Evolutionary conservation across 2,888 invertebrate species (phyloP).

Genomic region (Clepsis dumicolana): DNA sequence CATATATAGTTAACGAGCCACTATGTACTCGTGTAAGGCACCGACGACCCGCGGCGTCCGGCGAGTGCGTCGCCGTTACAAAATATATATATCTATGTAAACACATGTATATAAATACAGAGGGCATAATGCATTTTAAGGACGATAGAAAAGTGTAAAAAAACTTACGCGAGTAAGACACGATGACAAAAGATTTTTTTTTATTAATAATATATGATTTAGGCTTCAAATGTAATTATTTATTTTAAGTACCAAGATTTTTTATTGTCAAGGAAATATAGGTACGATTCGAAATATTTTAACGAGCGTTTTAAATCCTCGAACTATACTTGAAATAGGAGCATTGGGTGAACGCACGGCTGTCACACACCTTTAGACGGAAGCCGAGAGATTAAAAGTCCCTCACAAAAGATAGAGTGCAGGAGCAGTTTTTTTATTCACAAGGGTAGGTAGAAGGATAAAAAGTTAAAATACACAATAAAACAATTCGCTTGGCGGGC

Average conservation of each 20-base stretch:
- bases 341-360: not conserved
- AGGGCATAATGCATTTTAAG: not conserved
- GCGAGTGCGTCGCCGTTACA: not conserved
- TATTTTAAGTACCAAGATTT: no score
- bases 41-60: not conserved
- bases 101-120: not conserved
- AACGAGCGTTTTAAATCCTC: no score
- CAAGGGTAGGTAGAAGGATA: not conserved
- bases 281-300: no score
- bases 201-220: no score
- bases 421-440: not conserved
- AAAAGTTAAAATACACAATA: not conserved
- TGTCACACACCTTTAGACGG: not conserved
- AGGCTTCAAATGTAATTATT: not conserved
- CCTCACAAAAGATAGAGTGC: not conserved
- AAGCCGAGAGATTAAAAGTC: not conserved
- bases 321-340: no score
- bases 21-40: not conserved
- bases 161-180: slow-evolving; percentile 10
- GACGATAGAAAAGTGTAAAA: slow-evolving; percentile 2
- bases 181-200: not conserved
- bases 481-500: not conserved
- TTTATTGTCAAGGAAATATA: no score
- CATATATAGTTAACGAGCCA: not conserved
- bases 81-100: not conserved